These are phyloP conservation scores for Poeciliopsis presidionis DNA, from an alignment of 2,797 vertebrate species.

Conservation along the genomic window DNA sequence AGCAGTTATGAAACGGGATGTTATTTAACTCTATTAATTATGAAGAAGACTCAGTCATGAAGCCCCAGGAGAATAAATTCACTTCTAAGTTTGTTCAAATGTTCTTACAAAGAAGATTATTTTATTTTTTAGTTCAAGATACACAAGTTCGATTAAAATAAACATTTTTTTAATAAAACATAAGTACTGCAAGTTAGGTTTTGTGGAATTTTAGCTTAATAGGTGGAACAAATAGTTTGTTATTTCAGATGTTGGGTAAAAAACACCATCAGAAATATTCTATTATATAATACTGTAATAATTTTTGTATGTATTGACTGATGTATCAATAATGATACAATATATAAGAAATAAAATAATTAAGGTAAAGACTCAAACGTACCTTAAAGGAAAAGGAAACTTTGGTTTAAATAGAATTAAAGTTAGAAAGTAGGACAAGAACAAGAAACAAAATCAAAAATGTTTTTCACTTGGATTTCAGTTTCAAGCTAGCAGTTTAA, in stretches of 20 bases:
- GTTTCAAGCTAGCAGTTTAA: not conserved
- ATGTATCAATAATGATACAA: not conserved
- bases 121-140: not conserved
- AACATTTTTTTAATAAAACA: not conserved
- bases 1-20: not conserved
- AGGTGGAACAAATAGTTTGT: not conserved
- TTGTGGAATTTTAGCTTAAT: not conserved
- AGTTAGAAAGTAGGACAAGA: not conserved
- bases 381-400: not conserved
- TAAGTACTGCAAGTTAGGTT: not conserved
- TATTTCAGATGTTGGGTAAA: not conserved
- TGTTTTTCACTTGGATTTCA: not conserved
- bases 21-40: slow-evolving; percentile 17
- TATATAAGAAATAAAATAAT: not conserved
- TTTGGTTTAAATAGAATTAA: not conserved
- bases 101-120: not conserved
- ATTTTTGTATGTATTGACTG: not conserved
- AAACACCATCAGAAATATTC: not conserved
- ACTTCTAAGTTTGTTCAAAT: not conserved
- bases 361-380: not conserved
- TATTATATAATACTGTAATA: no score
- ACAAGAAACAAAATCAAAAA: not conserved
- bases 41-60: not conserved
- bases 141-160: not conserved
- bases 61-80: not conserved